Evolutionary conservation across 2,113 vertebrate species (phyloP), one percentile per base, ranked within the genome.

Genomic region (Percina caprodes): DNA sequence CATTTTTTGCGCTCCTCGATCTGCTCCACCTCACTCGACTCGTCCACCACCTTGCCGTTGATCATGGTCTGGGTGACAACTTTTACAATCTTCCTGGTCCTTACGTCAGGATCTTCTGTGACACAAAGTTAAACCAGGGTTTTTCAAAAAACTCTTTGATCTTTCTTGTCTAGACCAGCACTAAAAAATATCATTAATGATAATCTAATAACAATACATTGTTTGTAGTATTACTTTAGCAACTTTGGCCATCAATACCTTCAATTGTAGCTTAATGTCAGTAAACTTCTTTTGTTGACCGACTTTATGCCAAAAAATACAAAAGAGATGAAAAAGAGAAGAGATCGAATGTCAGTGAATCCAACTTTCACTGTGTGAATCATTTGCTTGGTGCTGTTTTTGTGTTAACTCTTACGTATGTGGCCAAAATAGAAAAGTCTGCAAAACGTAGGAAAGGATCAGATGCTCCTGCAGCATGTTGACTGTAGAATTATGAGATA

Each of bases 11-110:
- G 87, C 45, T 96, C 95, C 30, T 95, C 94, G 2, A 95, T 94
- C 87, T 95, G 92, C 86, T 95, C 94, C 80, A 95, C 93, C 82
- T 95, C 94, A 4, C 95, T 96, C 77, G 93, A 95, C 90, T 96
- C 95, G 6, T 95, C 90, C 21, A 96, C 94, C 82, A 96, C 94
- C 77, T 95, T 95, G 10, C 95, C 95, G 5, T 96, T 95, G 56
- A 96, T 82, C 95, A 96, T 94, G 13, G 95, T 96, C 92, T 96
- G 95, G 33, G 95, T 96, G 60, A 96, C 94, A 1, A 96, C 94
- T 88, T 95, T 96, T 7, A 96, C 95, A 35, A 96, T 96, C 92
- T 95, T 96, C 88, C 95, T 93, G 62, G 94, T 96, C 45, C 93
- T 92, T 1, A 96, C 89, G 0, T 96, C 95, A 0, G 95, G 95